Conservation (phyloP, 1,140 invertebrate genomes). For the Anastrepha ludens region DNA sequence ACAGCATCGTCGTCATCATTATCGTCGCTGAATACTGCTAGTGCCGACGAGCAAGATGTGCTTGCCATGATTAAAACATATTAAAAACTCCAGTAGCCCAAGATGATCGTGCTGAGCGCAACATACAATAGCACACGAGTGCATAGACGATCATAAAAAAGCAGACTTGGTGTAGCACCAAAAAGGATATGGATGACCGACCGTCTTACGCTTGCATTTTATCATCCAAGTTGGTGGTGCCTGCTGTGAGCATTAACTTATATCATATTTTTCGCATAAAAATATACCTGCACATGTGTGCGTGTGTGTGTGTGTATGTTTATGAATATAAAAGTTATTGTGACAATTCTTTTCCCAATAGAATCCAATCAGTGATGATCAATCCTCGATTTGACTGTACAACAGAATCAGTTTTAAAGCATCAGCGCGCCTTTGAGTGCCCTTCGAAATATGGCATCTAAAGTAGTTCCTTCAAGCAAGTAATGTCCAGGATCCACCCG, state of each 20-base stretch:
- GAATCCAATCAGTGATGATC: background rate
- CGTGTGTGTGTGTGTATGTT: background rate
- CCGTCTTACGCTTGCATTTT: no score
- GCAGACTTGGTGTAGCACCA: background rate
- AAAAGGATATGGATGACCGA: slow-evolving; percentile 11
- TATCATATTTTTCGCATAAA: background rate
- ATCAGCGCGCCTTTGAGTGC: no score
- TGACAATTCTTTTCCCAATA: background rate
- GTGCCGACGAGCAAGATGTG: slow-evolving; percentile 29
- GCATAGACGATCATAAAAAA: background rate
- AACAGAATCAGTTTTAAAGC: no score
- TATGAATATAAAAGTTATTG: background rate
- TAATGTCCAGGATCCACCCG: no score
- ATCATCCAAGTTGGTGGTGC: no score
- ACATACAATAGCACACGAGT: background rate
- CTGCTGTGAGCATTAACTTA: background rate
- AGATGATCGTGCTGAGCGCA: slow-evolving; percentile 55
- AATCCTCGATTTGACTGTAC: no score
- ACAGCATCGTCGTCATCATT: slow-evolving; percentile 25
- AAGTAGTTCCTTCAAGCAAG: no score
- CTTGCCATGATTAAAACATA: slow-evolving; percentile 72
- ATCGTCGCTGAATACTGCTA: background rate
- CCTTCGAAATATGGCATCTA: no score
- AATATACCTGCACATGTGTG: background rate
- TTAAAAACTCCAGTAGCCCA: slow-evolving; percentile 57